Conservation (phyloP, 2,113 vertebrate genomes). For the Vidua chalybeata region DNA sequence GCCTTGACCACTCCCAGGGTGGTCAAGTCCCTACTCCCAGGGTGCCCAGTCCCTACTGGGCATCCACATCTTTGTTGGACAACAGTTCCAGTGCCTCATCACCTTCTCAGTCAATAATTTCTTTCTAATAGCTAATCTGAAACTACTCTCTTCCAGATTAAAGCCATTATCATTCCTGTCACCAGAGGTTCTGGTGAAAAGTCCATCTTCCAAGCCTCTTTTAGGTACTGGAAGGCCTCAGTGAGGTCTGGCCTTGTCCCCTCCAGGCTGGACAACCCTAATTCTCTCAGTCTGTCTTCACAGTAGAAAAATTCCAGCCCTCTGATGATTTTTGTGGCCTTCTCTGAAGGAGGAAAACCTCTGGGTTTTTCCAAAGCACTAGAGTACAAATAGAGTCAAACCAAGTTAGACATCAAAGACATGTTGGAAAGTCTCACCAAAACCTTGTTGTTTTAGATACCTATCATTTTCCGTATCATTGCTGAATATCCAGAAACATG, state of each 20-base stretch:
- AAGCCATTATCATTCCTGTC: background rate
- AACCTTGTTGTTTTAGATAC: background rate
- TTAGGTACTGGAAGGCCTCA: background rate
- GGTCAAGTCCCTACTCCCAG: too few species aligned
- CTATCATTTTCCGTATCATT: background rate
- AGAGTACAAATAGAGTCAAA: background rate
- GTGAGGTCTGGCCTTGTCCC: background rate
- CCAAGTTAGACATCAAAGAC: background rate
- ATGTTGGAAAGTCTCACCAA: background rate
- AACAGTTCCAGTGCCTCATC: background rate
- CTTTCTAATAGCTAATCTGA: background rate
- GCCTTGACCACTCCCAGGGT: background rate
- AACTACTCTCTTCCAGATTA: background rate
- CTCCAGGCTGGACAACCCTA: background rate
- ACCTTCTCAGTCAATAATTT: background rate
- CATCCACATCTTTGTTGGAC: background rate
- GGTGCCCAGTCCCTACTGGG: too few species aligned
- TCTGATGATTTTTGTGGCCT: background rate
- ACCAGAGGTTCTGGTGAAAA: background rate
- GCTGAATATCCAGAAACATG: background rate
- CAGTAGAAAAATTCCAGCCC: fast-evolving
- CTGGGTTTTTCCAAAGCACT: background rate
- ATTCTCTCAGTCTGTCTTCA: background rate
- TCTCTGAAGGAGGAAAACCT: background rate
- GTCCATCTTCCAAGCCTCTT: too few species aligned